Base-by-base conservation (phyloP, 1,140 invertebrate genomes). In the Rhynchophorus ferrugineus region DNA sequence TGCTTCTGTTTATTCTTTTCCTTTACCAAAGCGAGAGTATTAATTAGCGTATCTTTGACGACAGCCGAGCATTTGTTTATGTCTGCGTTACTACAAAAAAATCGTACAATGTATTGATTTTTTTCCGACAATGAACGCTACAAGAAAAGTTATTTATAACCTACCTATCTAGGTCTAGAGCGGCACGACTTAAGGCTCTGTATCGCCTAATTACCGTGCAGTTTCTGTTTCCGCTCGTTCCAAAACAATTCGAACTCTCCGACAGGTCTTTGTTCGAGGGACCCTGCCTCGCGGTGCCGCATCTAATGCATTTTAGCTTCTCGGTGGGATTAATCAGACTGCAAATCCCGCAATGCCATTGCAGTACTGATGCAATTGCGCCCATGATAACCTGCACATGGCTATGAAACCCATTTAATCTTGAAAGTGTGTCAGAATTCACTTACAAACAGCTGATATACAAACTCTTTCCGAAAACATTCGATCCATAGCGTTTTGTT, bases 271-370 rank as follows among this genome's bases (percentile, higher is more conserved):
- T 51, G 47, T 51, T 50, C 19, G 57, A 29, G 45, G 54, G 53
- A 49, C 50, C 61, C 56, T 66, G 55, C 52, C 66, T 61, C 44
- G 17, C 24, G 22, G 75, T 73, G 57, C 83, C 85, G 76, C 89
- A 91, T 74, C 83, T 82, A 72, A 82, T 78, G 72, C 89, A 93
- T 71, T 78, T 79, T 53, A 79, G 69, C 68, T 78, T 80, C 69
- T 89, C 87, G 38, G 84, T 89, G 55, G 85, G 85, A 74, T 91
- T 91, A 72, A 90, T 89, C 69, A 87, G 78, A 71, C 84, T 80
- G 74, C 89, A 92, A 70, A 81, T 78, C 68, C 78, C 78, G 78
- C 89, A 92, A 76, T 85, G 81, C 89, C 89, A 93, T 74, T 91
- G 87, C 66, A 89, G 78, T 73, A 89, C 85, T 66, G 87, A 90